Percentiles rank a stretch among this genome's conserved stretches.
Conservation (phyloP, 2,888 invertebrate species). For the Hypsopygia costalis region DNA sequence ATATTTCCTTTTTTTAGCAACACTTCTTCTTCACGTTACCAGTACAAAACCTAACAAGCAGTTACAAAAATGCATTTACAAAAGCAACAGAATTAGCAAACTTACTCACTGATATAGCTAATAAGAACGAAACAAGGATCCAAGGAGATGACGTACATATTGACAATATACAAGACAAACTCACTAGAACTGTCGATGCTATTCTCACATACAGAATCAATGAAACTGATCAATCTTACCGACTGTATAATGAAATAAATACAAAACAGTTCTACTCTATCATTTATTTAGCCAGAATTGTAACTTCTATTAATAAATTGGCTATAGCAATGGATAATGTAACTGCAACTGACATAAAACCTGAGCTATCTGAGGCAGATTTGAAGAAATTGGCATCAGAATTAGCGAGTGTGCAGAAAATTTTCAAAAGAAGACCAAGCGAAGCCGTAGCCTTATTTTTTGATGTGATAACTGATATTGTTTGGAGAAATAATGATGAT, state of each 20-base stretch:
- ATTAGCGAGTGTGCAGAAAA: constrained; percentile 37
- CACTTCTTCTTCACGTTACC: constrained; percentile 54
- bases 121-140: constrained; percentile 35
- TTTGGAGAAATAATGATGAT: constrained; percentile 41
- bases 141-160: constrained; percentile 34
- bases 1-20: constrained; percentile 55
- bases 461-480: constrained; percentile 53
- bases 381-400: constrained; percentile 35
- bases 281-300: constrained; percentile 55
- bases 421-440: constrained; percentile 50
- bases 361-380: constrained; percentile 31
- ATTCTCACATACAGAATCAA: constrained; percentile 49
- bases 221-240: constrained; percentile 39
- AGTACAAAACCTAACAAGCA: constrained; percentile 48
- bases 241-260: constrained; percentile 46
- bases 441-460: constrained; percentile 57
- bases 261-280: constrained; percentile 47
- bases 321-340: constrained; percentile 34
- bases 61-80: constrained; percentile 45
- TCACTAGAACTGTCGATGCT: constrained; percentile 40
- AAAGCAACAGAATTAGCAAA: constrained; percentile 39
- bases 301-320: constrained; percentile 51
- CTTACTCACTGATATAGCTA: constrained; percentile 34
- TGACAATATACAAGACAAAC: constrained; percentile 40
- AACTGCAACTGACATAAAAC: constrained; percentile 24